Percentiles rank a stretch among this genome's conserved stretches.
Conservation (phyloP, 2,113 vertebrate species). For the Pterophyllum scalare region DNA sequence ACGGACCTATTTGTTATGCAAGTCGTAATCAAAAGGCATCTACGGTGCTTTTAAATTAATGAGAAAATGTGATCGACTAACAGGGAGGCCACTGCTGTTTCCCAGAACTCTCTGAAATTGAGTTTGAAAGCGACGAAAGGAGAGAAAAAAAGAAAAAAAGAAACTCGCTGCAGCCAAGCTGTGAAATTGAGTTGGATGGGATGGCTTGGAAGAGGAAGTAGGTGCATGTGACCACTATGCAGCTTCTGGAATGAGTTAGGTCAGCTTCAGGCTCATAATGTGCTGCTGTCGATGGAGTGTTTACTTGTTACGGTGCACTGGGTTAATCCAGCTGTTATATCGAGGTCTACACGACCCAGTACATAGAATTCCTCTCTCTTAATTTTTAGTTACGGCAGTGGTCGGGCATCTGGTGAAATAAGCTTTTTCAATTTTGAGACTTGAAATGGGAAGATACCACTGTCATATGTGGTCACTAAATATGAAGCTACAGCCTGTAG, state of each 20-base stretch:
- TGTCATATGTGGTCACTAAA: not conserved
- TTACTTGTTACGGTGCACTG: not conserved
- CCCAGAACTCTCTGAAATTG: conserved; percentile 73
- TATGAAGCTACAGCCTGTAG: not conserved
- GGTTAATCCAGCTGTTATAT: not conserved
- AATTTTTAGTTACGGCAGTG: not conserved
- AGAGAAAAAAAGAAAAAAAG: conserved; percentile 32
- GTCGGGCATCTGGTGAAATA: not conserved
- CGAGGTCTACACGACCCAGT: not conserved
- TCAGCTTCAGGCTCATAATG: conserved; percentile 37
- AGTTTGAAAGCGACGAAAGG: conserved; percentile 72
- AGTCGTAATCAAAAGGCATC: conserved; percentile 77
- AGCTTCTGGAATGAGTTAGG: conserved; percentile 49
- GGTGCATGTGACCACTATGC: conserved; percentile 41
- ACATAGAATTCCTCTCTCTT: not conserved
- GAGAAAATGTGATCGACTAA: conserved; percentile 78
- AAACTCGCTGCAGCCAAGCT: conserved; percentile 40
- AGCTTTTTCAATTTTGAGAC: not conserved
- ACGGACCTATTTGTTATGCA: conserved; percentile 79
- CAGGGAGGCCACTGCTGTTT: conserved; percentile 63
- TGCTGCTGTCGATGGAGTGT: conserved; percentile 24
- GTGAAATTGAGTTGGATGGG: conserved; percentile 75
- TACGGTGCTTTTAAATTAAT: conserved; percentile 73
- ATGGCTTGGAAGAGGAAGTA: conserved; percentile 57
- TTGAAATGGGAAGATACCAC: not conserved